Percentiles rank a stretch among this genome's conserved stretches.
These are phyloP conservation scores for Passer domesticus DNA, from an alignment of 2,113 vertebrate genomes.

Conservation along the genomic window DNA sequence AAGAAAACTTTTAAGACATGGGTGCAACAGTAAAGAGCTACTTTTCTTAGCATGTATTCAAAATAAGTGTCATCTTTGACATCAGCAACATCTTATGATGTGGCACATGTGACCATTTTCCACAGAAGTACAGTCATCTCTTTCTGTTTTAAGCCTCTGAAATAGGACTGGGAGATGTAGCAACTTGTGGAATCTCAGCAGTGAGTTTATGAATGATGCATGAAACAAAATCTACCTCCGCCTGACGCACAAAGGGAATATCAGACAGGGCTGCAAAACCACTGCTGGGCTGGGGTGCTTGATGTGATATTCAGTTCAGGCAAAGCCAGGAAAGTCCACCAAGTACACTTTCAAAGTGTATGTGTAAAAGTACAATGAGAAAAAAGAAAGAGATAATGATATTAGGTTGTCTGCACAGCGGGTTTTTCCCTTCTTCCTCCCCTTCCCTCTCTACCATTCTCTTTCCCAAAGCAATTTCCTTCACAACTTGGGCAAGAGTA, in stretches of 20 bases:
- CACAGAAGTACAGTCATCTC: background rate
- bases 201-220: conserved; percentile 57
- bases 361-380: background rate
- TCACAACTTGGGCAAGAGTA: background rate
- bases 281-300: background rate
- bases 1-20: background rate
- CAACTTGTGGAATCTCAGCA: conserved; percentile 4
- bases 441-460: background rate
- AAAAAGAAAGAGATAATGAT: background rate
- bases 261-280: background rate
- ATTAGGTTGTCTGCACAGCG: background rate
- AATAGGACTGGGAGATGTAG: background rate
- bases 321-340: background rate
- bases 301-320: background rate
- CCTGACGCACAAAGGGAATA: conserved; percentile 10
- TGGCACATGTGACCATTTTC: background rate
- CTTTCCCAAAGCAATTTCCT: background rate
- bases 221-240: conserved; percentile 48
- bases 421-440: accelerated
- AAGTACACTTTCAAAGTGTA: background rate
- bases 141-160: conserved; percentile 16
- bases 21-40: background rate
- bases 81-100: background rate
- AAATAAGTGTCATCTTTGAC: background rate
- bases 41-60: background rate